Base-by-base conservation (phyloP, 2,797 vertebrate genomes). In the Eulemur coronatus region DNA sequence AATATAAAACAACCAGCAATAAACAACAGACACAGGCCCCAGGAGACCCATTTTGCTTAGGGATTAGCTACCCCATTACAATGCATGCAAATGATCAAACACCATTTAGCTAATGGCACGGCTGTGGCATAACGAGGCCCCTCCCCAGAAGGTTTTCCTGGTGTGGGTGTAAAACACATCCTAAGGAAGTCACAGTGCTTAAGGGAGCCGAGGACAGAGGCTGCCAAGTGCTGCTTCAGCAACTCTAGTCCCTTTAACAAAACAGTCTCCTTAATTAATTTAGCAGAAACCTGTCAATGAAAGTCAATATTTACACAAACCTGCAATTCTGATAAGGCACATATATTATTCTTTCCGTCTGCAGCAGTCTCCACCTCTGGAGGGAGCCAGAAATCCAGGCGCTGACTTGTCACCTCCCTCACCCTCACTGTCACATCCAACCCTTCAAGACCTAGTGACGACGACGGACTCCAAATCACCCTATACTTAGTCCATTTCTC, bases 221-320 rank as follows among this genome's bases (percentile, higher is more conserved):
- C 57, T 61, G 80, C 93, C 92, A 73, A 92, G 55, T 67, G 97
- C 89, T 55, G 81, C 65, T n/a, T 96, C 95, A 94, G 93, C 97
- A 92, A 30, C 80, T 95, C 65, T 30, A 7, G 20, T 59, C 70
- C 91, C 43, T 63, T 28, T 28, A 57, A 67, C 86, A 91, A 94
- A 97, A 94, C 94, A 94, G 38, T 59, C 65, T 35, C 46, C 48
- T 95, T 96, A 86, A 93, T 94, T 57, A 86, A 95, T 41, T 89
- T 94, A 93, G 57, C 96, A 95, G 95, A 96, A 95, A 94, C 63
- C 59, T 87, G 89, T 80, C 52, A 0, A 46, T 43, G 84, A 43
- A 84, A 67, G 90, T 72, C 89, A 96, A n/a, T 81, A 69, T 92
- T 93, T 76, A 89, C 86, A 52, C 10, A 92, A 89, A 63, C 65